Conservation (phyloP, 1,140 invertebrate genomes). For the Colletes latitarsis region DNA sequence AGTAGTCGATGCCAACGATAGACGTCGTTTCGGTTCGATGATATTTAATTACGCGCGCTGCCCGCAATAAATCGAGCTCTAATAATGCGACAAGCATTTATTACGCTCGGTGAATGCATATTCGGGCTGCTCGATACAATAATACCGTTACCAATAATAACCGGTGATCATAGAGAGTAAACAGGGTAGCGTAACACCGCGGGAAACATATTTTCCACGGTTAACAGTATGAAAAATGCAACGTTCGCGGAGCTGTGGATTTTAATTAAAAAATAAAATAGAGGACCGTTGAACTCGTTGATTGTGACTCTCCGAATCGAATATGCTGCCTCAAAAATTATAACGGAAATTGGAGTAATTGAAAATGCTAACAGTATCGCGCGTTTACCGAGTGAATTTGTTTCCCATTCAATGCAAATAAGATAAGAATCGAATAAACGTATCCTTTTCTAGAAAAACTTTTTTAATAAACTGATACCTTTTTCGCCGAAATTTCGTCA, state of each 20-base stretch:
- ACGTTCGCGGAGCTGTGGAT: neutral
- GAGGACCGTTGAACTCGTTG: neutral
- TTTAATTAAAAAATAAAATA: neutral
- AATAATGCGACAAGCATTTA: conserved; percentile 25
- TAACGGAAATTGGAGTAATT: neutral
- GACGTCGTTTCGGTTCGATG: neutral
- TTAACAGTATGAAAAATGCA: neutral
- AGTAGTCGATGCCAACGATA: too few relatives aligned
- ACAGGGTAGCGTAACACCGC: neutral
- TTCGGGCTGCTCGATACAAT: conserved; percentile 1
- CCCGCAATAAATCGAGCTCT: conserved; percentile 27
- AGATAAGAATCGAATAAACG: too few relatives aligned
- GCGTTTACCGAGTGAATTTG: too few relatives aligned
- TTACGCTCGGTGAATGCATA: conserved; percentile 15
- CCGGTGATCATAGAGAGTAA: conserved; percentile 4
- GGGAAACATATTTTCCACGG: neutral
- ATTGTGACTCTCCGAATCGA: neutral
- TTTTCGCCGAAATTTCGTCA: too few relatives aligned
- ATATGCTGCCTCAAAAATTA: neutral
- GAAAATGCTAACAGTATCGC: neutral
- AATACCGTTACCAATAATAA: conserved; percentile 9
- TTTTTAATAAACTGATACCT: too few relatives aligned
- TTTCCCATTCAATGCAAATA: too few relatives aligned
- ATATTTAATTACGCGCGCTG: conserved; percentile 20
- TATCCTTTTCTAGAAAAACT: too few relatives aligned